These are phyloP conservation scores for Caenorhabditis sp. DNA, from an alignment of 2,888 invertebrate species.

Conservation along the genomic window DNA sequence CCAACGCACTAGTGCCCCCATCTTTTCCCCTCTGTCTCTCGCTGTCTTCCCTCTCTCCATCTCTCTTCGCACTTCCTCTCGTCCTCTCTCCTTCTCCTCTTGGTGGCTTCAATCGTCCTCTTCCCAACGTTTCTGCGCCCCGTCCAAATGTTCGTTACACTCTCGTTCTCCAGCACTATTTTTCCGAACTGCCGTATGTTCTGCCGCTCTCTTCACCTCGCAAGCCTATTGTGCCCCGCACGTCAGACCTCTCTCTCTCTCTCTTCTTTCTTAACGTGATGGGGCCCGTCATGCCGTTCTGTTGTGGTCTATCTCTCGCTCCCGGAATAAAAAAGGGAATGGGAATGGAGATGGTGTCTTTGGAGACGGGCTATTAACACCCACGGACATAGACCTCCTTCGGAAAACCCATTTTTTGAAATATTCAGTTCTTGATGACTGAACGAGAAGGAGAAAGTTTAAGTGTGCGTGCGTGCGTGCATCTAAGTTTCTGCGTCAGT, in stretches of 20 bases:
- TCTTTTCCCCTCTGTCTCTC: slow-evolving; percentile 22
- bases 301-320: slow-evolving; percentile 20
- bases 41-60: slow-evolving; percentile 6
- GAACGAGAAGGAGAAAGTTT: slow-evolving; percentile 56
- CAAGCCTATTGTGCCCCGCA: slow-evolving; percentile 57
- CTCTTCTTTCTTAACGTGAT: slow-evolving; percentile 31
- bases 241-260: slow-evolving; percentile 42
- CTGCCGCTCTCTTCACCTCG: slow-evolving; percentile 33
- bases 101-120: slow-evolving; percentile 18
- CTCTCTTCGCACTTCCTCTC: slow-evolving; percentile 37
- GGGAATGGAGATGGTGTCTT: slow-evolving; percentile 15
- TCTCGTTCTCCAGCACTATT: slow-evolving; percentile 21
- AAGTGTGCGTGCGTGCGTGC: slow-evolving; percentile 32
- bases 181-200: slow-evolving; percentile 32
- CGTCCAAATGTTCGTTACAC: slow-evolving; percentile 50
- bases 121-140: slow-evolving; percentile 21
- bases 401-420: slow-evolving; percentile 18
- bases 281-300: slow-evolving; percentile 12
- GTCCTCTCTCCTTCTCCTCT: slow-evolving; percentile 2
- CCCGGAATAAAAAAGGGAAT: slow-evolving; percentile 11
- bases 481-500: slow-evolving; percentile 38
- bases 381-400: slow-evolving; percentile 4
- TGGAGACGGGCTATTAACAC: slow-evolving; percentile 51
- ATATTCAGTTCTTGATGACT: slow-evolving; percentile 46
- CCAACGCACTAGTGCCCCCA: slow-evolving; percentile 66